Base-by-base conservation (phyloP, 2,797 vertebrate genomes). In the Numenius phaeopus region DNA sequence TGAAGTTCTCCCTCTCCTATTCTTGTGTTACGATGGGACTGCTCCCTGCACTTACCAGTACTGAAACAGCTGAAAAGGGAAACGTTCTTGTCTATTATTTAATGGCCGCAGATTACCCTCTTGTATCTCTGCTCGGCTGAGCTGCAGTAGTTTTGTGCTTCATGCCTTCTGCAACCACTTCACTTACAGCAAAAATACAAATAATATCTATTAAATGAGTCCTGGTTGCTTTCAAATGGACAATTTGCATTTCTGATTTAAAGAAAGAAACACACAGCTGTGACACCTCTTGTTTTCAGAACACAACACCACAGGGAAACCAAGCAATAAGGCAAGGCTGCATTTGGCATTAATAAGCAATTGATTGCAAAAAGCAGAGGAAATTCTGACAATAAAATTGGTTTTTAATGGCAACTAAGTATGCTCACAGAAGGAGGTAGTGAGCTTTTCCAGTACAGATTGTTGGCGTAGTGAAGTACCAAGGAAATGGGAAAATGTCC, bases 201-300 rank as follows among this genome's bases (percentile, higher is more conserved):
- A 92, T 83, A 89, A 46, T 93, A 93, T 94, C 86, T 83, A 50
- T 65, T 46, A 94, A 94, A 94, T 30, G 61, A 82, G 79, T 71
- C 89, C 66, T 92, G 50, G 55, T 73, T 80, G 82, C 77, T 90
- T 97, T 93, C 91, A 95, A 82, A 97, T 78, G 77, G 94, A 96
- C 93, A 82, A 87, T 97, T 94, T 94, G 40, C 76, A 76, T 95
- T 95, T 94, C 91, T 93, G 82, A 42, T 95, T 96, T 90, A 94
- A 96, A 89, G 78, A 90, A 94, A 75, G 90, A 91, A 91, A 77
- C 72, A 64, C 24, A 11, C 95, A 96, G 95, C 92, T 96, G 96
- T 87, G 87, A 77, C 76, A 89, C 70, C 73, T 92, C 82, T 94
- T 95, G 94, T 95, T 97, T 96, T 95, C 82, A 95, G 94, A 93